Conservation (phyloP, 2,113 vertebrate genomes). For the Coptodon rendalli region DNA sequence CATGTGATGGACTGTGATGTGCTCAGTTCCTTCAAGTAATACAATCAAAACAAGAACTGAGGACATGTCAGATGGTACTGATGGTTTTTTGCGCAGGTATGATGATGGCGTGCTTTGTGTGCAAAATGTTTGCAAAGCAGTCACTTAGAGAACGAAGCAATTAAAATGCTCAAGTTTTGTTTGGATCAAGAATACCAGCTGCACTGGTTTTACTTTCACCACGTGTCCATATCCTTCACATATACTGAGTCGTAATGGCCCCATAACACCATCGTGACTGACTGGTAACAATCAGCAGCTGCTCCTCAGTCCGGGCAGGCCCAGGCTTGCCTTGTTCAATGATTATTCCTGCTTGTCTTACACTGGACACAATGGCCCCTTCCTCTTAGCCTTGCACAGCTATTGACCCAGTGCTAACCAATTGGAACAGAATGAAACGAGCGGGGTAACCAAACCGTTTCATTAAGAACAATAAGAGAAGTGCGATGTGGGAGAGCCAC, state of each 20-base stretch:
- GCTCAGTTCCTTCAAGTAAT: neutral
- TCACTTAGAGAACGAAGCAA: neutral
- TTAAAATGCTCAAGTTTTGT: neutral
- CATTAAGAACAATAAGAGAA: slow-evolving; percentile 14
- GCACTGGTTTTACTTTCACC: neutral
- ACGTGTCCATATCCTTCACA: neutral
- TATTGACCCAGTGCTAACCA: slow-evolving; percentile 41
- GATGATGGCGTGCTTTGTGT: neutral
- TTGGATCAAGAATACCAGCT: neutral
- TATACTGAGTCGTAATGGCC: slow-evolving; percentile 14
- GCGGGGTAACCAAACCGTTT: neutral
- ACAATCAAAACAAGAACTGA: neutral
- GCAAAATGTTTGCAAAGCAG: neutral
- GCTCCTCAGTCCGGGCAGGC: slow-evolving; percentile 49
- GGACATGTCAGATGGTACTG: neutral
- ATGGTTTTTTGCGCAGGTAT: neutral
- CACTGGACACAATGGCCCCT: slow-evolving; percentile 63
- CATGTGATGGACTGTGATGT: neutral
- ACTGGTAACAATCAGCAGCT: slow-evolving; percentile 33
- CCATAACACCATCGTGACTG: neutral
- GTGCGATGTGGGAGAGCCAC: slow-evolving; percentile 23
- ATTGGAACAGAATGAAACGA: neutral
- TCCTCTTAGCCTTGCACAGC: slow-evolving; percentile 13
- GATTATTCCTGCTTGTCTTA: slow-evolving; percentile 67
- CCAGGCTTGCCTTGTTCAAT: slow-evolving; percentile 60